Evolutionary conservation across 2,797 vertebrate species (phyloP), one percentile per base, ranked within the genome.

Genomic region (Cynopterus sphinx): DNA sequence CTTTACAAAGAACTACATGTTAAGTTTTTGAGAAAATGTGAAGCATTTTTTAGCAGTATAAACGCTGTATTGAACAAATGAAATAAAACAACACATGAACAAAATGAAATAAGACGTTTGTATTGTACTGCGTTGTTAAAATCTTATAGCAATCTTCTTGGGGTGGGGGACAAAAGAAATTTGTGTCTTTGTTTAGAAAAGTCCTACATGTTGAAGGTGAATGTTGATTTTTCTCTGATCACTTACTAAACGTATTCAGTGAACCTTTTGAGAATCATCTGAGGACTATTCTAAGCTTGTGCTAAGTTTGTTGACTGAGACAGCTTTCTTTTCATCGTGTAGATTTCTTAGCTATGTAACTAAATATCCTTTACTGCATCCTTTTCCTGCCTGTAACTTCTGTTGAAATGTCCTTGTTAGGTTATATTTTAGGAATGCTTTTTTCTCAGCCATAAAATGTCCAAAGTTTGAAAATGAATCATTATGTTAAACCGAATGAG

Each of bases 1-100:
- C 86, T 96, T 90, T 89, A 79, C 59, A 65, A 83, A 74, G 31
- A 88, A 63, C 46, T 89, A 33, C 53, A 21, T 85, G 70, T 70
- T 87, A 81, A 57, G 16, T 41, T 85, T 90, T 59, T 22, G 6
- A 39, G 53, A 55, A 90, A 75, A 67, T 33, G 31, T 82, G 41
- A 92, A 93, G 53, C 81, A 33, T 51, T 77, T 84, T 89, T 87
- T 49, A 90, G 43, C 31, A 61, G 16, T 79, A 28, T 65, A 59
- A 94, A 75, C 88, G 21, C 67, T 73, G 12, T 46, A 61, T 53
- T 67, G 81, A 90, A 71, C 61, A 90, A 85, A 71, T 61, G 31
- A 89, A 88, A 67, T 57, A 46, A 81, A 90, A 59, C 41, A 68
- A 73, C 39, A 65, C 53, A 73, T 78, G 73, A 89, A 57, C 24